Base-by-base conservation (phyloP, 1,140 invertebrate genomes). In the Ips nitidus region DNA sequence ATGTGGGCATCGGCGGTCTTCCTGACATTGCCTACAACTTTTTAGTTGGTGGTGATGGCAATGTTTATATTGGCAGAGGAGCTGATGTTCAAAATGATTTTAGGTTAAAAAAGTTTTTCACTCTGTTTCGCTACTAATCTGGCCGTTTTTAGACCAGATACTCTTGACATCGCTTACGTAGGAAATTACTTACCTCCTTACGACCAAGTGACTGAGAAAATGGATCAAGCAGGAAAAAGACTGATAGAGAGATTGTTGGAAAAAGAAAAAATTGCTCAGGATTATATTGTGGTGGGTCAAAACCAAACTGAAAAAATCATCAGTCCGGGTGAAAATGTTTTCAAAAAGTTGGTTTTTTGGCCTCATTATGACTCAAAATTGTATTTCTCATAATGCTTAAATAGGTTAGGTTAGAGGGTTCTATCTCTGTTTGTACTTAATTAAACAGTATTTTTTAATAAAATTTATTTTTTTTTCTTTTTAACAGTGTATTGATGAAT, bases 31-130 rank as follows among this genome's bases (percentile, higher is more conserved):
- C 83, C 41, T 90, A 89, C 75, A 91, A 86, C 76, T 91, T 91
- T 75, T 66, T 89, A 59, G 84, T 90, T 56, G 89, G 88, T 7
- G 88, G 87, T 62, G 89, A 90, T 73, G 87, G 86, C 0, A 81
- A 83, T 3, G 82, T 88, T 2, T 90, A 89, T 75, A 85, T 86
- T 72, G 88, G 85, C 0, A 79, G 88, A 39, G 88, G 87, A 4
- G 58, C 3, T 36, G 59, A 61, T 3, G 66, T 59, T 2, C 78
- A 7, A 2, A 57, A 59, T 52, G n/a, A 52, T 6, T 22, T n/a
- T 0, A 50, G 56, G 66, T 68, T 53, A 5, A 8, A 6, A 22
- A 22, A 22, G 22, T 4, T 3, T 6, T 6, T 37, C 6, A 3
- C 6, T 7, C 3, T 58, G 38, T 38, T 40, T 39, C 41, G 22